Evolutionary conservation across 2,113 vertebrate species (phyloP).

Genomic region (Dendropsophus ebraccatus): DNA sequence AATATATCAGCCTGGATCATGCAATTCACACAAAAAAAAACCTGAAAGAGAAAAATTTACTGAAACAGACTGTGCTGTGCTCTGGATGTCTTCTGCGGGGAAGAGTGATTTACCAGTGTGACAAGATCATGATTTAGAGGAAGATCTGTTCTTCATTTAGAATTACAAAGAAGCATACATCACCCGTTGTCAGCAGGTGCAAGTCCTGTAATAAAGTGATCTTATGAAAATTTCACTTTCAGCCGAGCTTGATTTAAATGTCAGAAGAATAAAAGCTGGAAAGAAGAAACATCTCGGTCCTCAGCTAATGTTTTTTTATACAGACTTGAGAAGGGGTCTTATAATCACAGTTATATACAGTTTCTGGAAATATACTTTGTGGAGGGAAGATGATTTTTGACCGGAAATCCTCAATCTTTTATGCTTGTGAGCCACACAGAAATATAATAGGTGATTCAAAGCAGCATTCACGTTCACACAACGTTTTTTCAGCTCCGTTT

Average conservation of each 20-base stretch:
- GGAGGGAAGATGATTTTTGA: background rate
- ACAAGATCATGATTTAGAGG: constrained; percentile 36
- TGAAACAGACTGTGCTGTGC: constrained; percentile 8
- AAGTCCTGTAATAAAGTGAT: constrained; percentile 32
- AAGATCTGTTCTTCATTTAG: constrained; percentile 37
- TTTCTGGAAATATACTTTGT: background rate
- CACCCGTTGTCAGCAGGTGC: constrained; percentile 30
- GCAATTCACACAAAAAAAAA: background rate
- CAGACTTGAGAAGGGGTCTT: background rate
- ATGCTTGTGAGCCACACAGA: background rate
- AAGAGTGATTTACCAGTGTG: constrained; percentile 25
- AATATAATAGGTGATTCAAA: too few relatives aligned
- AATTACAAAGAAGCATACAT: constrained; percentile 41
- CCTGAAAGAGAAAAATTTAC: background rate
- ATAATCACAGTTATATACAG: background rate
- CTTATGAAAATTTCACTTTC: constrained; percentile 41
- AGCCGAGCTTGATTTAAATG: constrained; percentile 31
- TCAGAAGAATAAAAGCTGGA: constrained; percentile 31
- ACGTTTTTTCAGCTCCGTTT: too few relatives aligned
- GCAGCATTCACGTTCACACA: too few relatives aligned
- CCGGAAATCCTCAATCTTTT: background rate
- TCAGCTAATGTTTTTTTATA: constrained; percentile 4
- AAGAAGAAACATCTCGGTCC: constrained; percentile 8
- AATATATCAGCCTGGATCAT: background rate
- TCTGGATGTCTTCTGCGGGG: constrained; percentile 16